These are phyloP conservation scores for Cotesia congregata DNA, from an alignment of 2,888 invertebrate species.

Conservation along the genomic window DNA sequence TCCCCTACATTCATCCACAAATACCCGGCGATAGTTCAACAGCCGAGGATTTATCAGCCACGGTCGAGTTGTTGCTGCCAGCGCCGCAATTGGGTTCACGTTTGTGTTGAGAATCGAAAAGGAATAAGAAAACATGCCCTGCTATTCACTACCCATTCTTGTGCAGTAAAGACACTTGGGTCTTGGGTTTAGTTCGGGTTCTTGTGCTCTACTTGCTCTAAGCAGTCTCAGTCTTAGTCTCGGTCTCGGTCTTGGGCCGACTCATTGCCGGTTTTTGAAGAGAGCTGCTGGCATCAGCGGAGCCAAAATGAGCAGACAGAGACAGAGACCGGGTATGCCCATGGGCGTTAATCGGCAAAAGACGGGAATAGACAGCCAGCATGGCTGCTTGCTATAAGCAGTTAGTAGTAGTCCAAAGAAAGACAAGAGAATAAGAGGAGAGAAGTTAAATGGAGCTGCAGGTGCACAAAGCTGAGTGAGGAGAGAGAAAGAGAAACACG, in stretches of 20 bases:
- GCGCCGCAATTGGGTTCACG: not conserved
- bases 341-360: not conserved
- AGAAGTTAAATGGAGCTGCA: slow-evolving; percentile 19
- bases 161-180: not conserved
- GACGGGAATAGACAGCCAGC: not conserved
- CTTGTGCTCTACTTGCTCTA: not conserved
- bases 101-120: not conserved
- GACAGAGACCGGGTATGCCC: not conserved
- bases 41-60: not conserved
- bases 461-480: slow-evolving; percentile 7
- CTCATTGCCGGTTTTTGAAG: not conserved
- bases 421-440: slow-evolving; percentile 28
- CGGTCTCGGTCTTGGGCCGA: not conserved
- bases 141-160: too few species aligned
- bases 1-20: not conserved
- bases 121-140: not conserved
- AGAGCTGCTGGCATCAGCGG: not conserved
- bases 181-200: not conserved
- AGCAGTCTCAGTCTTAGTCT: not conserved
- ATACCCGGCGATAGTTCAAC: not conserved
- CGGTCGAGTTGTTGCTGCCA: not conserved
- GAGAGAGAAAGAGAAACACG: slow-evolving; percentile 20
- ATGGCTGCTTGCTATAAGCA: not conserved
- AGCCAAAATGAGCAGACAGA: not conserved
- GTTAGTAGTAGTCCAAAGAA: slow-evolving; percentile 10